phyloP scores from a whole-genome alignment of 2,888 invertebrate genomes.

The Diarsia dahlii region DNA sequence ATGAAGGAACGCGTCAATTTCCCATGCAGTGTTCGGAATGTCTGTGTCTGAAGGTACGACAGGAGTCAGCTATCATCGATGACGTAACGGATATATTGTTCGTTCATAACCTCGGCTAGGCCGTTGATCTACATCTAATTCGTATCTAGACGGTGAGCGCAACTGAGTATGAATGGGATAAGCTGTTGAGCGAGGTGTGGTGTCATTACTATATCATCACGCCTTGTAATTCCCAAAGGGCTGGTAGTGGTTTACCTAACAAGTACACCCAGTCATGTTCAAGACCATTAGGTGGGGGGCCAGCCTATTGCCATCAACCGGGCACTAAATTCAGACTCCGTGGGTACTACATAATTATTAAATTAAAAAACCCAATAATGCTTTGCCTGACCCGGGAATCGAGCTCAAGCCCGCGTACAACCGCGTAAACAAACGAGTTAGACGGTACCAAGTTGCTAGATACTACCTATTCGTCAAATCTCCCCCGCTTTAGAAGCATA shows the following conservation, averaged over 20 bases:
- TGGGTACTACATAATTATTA: too few species aligned
- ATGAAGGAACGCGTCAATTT: slow-evolving; percentile 10
- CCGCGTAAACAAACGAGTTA: too few species aligned
- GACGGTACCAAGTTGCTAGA: background rate
- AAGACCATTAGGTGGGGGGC: too few species aligned
- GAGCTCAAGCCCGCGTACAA: too few species aligned
- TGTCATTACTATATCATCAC: too few species aligned
- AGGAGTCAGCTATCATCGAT: slow-evolving; percentile 53
- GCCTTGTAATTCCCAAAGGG: too few species aligned
- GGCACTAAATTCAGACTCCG: too few species aligned
- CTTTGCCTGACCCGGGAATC: too few species aligned
- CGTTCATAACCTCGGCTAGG: slow-evolving; percentile 74
- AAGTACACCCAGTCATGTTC: too few species aligned
- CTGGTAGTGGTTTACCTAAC: too few species aligned
- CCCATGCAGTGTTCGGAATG: slow-evolving; percentile 15
- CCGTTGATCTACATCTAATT: slow-evolving; percentile 77
- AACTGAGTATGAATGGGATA: slow-evolving; percentile 49
- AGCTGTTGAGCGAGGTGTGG: background rate
- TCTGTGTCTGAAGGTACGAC: slow-evolving; percentile 29
- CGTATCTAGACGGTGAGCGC: slow-evolving; percentile 66
- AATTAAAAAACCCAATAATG: too few species aligned
- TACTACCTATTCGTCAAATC: background rate
- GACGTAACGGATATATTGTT: slow-evolving; percentile 70
- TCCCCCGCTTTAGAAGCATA: background rate
- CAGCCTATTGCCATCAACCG: too few species aligned